Evolutionary conservation across 2,797 vertebrate species (phyloP), one percentile per base, ranked within the genome.

Genomic region (Eulemur coronatus): DNA sequence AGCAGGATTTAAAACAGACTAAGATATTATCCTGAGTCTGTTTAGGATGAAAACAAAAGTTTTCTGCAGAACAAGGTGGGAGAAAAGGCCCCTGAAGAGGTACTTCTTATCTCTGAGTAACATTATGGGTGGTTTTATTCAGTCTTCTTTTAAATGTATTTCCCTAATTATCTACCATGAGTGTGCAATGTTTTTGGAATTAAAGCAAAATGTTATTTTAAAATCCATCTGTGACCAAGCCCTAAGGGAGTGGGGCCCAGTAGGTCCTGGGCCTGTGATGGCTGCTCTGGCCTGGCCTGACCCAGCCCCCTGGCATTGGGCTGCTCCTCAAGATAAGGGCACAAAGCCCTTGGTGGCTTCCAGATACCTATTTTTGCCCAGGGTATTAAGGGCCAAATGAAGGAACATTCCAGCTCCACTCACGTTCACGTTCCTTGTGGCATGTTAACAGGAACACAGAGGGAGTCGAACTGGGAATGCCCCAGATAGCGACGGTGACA

Each of bases 321-420:
- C 70, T 94, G 15, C 75, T 76, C 78, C 87, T 93, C 52, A 91
- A 93, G 97, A 93, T 67, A 96, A 97, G 97, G 94, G 12, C 95
- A 92, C 43, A 46, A 35, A 79, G 87, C 78, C 95, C 95, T 94
- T 90, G 80, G 43, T 84, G 69, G 48, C 69, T 91, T 86, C 52
- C 52, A 65, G 80, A 35, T 43, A 4, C 70, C 95, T 97, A 95
- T 97, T 97, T 98, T 97, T 97, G 97, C 93, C 43, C 65, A 65
- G 86, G 92, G 96, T 81, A 92, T 82, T 94, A 95, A 92, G 69
- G 59, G 82, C 89, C 50, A 91, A 85, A 95, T 28, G 59, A 79
- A 92, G 86, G 92, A 93, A 85, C 93, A 84, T 70, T 86, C 75
- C 46, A 46, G 72, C 78, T 88, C 89, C 33, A 41, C 43, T 69